Percentiles rank a stretch among this genome's conserved stretches.
Conservation (phyloP, 2,113 vertebrate species). For the Gila orcuttii region DNA sequence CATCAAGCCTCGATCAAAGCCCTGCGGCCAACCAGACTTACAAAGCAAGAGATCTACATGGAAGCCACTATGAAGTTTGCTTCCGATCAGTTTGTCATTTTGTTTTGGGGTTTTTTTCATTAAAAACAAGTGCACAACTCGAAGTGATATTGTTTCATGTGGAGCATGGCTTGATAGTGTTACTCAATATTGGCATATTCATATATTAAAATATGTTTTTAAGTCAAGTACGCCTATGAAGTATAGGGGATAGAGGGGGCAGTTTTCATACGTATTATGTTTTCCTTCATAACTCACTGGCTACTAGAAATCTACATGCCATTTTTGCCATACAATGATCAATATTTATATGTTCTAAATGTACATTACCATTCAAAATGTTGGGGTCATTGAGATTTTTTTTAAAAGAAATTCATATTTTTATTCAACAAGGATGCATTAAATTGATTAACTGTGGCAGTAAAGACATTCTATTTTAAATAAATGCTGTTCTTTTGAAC, state of each 20-base stretch:
- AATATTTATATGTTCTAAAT: background rate
- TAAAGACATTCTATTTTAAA: background rate
- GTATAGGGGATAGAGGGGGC: background rate
- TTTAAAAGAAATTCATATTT: background rate
- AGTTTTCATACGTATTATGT: background rate
- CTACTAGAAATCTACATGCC: background rate
- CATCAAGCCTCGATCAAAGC: constrained; percentile 54
- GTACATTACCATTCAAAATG: background rate
- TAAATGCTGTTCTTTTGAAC: background rate
- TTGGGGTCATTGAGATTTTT: background rate
- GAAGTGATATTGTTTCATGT: background rate
- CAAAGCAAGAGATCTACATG: background rate
- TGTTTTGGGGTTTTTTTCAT: too few species aligned
- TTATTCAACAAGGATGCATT: background rate
- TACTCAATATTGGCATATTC: background rate
- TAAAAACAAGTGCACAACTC: background rate
- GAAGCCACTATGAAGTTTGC: background rate
- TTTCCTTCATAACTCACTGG: background rate
- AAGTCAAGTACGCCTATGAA: background rate
- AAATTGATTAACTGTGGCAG: background rate
- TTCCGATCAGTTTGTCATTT: background rate
- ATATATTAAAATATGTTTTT: background rate
- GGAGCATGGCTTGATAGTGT: background rate
- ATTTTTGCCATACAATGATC: background rate
- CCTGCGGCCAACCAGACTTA: constrained; percentile 47